These are phyloP conservation scores for Muscicapa adusta DNA, from an alignment of 2,113 vertebrate species.

Conservation along the genomic window DNA sequence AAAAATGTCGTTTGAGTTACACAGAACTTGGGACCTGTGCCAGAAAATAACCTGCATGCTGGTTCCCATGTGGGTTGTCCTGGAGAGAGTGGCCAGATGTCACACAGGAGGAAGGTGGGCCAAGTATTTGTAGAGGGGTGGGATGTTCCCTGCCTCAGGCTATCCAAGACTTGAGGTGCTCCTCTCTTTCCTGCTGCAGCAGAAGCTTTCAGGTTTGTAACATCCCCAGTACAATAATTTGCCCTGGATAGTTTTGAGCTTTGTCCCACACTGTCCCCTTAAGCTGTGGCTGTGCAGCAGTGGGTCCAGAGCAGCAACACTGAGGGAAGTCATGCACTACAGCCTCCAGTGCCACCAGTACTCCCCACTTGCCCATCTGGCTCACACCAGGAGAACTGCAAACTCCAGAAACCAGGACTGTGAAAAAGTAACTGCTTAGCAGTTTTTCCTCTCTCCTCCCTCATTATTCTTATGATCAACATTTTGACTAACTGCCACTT, in stretches of 20 bases:
- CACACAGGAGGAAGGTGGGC: not conserved
- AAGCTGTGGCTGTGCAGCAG: not conserved
- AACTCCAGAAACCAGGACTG: not conserved
- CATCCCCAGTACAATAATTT: not conserved
- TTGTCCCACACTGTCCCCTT: fast-evolving
- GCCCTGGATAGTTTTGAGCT: not conserved
- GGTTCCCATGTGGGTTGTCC: not conserved
- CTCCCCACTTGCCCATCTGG: not conserved
- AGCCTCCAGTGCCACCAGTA: not conserved
- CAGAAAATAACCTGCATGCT: not conserved
- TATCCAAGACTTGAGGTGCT: not conserved
- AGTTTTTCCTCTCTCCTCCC: not conserved
- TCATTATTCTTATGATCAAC: not conserved
- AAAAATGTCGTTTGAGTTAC: not conserved
- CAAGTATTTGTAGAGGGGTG: not conserved
- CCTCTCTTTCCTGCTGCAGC: not conserved
- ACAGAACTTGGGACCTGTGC: not conserved
- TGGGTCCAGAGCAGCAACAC: not conserved
- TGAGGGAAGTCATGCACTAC: not conserved
- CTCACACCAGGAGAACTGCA: not conserved
- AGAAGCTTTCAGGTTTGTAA: not conserved
- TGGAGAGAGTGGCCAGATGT: not conserved
- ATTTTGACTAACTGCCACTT: not conserved
- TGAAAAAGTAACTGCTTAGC: not conserved
- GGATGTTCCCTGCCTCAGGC: not conserved